phyloP scores from a whole-genome alignment of 2,888 invertebrate species.

The Cephus rjabovi region DNA sequence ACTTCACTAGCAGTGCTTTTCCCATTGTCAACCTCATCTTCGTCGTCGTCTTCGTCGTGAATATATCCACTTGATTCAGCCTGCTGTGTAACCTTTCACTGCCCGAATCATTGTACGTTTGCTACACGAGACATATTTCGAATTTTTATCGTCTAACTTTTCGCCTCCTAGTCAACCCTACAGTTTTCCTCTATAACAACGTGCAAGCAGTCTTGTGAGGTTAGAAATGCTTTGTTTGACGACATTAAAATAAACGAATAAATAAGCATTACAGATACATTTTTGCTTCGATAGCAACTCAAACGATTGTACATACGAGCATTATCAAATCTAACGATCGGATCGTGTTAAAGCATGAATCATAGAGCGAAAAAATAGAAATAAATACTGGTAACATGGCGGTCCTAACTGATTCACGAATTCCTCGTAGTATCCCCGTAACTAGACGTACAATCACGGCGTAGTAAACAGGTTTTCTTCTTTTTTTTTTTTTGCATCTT shows the following conservation, averaged over 20 bases:
- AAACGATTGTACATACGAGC: no score
- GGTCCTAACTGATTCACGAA: neutral
- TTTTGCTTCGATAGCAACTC: neutral
- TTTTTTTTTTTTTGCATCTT: neutral
- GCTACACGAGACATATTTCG: neutral
- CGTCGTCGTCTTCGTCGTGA: neutral
- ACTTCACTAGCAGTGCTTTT: neutral
- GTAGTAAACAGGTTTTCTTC: neutral
- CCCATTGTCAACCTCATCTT: conserved; percentile 10
- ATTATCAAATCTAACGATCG: no score
- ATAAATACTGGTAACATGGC: neutral
- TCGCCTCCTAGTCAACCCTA: neutral
- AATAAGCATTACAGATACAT: neutral
- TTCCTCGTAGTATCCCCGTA: neutral
- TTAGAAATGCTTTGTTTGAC: neutral
- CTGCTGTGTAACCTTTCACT: conserved; percentile 25
- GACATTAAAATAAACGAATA: neutral
- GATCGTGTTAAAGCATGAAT: neutral
- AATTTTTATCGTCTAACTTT: neutral
- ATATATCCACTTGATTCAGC: neutral
- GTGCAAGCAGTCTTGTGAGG: neutral
- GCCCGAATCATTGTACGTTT: conserved; percentile 20
- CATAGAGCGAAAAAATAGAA: neutral
- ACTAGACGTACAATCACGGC: neutral
- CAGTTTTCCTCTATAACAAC: neutral